These are phyloP conservation scores for Mungos mungo DNA, from an alignment of 2,113 vertebrate species.

Conservation along the genomic window DNA sequence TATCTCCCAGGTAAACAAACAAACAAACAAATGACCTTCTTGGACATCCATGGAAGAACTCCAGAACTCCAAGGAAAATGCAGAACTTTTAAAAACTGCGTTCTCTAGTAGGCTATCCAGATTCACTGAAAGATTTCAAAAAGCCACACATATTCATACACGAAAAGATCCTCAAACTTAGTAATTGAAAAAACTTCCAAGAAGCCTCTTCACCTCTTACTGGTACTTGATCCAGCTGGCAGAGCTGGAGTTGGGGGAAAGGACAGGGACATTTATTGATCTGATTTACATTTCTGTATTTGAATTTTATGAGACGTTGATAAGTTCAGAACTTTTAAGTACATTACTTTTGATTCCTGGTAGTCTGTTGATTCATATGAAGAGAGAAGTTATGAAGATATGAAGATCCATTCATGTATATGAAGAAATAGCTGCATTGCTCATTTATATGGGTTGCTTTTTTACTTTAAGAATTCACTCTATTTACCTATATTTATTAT, in stretches of 20 bases:
- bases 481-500: not conserved
- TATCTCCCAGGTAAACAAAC: not conserved
- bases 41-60: not conserved
- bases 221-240: not conserved
- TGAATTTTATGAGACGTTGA: not conserved
- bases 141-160: not conserved
- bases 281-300: not conserved
- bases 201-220: not conserved
- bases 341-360: not conserved
- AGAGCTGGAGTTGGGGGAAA: not conserved
- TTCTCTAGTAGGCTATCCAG: not conserved
- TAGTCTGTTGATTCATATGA: not conserved
- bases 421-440: conserved; percentile 38
- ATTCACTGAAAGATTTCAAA: not conserved
- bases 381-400: not conserved
- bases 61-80: not conserved
- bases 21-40: not conserved
- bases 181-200: not conserved
- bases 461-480: conserved; percentile 8
- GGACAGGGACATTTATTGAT: not conserved
- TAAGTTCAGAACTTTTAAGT: conserved; percentile 18
- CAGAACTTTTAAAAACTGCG: not conserved
- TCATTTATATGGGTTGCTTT: conserved; percentile 6
- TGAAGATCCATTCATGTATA: not conserved
- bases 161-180: conserved; percentile 1